phyloP scores from a whole-genome alignment of 2,797 vertebrate species.

The Crypturellus tataupa region DNA sequence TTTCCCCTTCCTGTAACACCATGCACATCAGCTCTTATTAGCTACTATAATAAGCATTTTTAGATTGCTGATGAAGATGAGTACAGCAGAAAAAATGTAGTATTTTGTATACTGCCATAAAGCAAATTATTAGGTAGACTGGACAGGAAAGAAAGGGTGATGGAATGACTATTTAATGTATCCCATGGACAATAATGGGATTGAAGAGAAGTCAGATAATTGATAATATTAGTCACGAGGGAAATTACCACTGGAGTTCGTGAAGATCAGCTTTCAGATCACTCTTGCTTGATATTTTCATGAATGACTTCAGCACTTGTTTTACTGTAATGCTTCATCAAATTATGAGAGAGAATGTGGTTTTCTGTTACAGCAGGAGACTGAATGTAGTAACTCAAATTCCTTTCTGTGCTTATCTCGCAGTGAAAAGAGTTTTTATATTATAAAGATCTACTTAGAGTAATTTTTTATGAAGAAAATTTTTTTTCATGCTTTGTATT shows the following conservation, averaged over 20 bases:
- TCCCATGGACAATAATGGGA: background rate
- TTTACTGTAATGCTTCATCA: background rate
- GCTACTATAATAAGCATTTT: background rate
- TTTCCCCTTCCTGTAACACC: background rate
- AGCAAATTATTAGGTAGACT: background rate
- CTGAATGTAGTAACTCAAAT: background rate
- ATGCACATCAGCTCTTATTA: background rate
- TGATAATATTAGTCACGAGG: background rate
- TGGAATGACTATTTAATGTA: background rate
- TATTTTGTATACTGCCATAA: background rate
- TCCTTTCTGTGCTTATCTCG: background rate
- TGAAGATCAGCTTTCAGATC: background rate
- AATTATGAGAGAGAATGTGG: background rate
- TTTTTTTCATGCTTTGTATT: background rate
- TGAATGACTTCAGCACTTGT: background rate
- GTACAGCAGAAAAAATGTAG: background rate
- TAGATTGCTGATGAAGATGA: background rate
- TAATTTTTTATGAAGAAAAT: background rate
- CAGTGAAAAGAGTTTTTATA: background rate
- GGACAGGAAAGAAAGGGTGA: background rate
- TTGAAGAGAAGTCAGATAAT: background rate
- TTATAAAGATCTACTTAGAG: background rate
- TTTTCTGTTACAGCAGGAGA: background rate
- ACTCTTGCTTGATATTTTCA: background rate
- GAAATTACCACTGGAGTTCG: background rate